These are phyloP conservation scores for Stomatorhinus ivindoensis DNA, from an alignment of 2,113 vertebrate species.

Conservation along the genomic window DNA sequence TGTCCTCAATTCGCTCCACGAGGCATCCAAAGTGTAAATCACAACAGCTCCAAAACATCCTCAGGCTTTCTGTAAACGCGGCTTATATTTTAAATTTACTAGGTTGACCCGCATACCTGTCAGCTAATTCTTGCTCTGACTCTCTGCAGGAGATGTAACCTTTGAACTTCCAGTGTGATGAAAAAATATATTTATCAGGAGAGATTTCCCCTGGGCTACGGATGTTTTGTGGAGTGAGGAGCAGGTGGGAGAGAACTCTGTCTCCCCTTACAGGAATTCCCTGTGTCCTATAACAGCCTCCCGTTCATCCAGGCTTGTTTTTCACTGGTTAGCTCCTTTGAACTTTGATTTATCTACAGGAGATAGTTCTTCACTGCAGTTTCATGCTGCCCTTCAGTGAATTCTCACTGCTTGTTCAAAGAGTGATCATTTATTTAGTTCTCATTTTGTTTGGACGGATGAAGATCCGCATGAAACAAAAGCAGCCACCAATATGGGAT, in stretches of 20 bases:
- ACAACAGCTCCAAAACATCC: neutral
- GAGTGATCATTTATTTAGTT: neutral
- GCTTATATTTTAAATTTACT: neutral
- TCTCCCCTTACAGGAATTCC: conserved; percentile 39
- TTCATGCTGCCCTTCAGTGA: neutral
- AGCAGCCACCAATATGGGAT: neutral
- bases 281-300: conserved; percentile 50
- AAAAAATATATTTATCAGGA: conserved; percentile 16
- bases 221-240: conserved; percentile 35
- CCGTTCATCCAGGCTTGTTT: neutral
- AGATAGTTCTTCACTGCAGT: neutral
- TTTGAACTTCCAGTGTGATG: conserved; percentile 50
- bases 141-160: neutral
- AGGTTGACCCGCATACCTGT: neutral
- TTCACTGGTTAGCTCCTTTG: conserved; percentile 13
- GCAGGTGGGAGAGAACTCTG: conserved; percentile 33
- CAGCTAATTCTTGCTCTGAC: neutral
- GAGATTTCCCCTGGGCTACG: conserved; percentile 37
- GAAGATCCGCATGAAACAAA: neutral
- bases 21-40: neutral
- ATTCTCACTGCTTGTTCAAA: neutral
- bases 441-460: neutral
- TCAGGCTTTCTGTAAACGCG: neutral
- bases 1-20: neutral
- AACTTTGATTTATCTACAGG: neutral